A percentile compares a stretch with the other conserved stretches of the same genome.
Evolutionary conservation across 2,888 invertebrate genomes (phyloP).

Genomic region (Thecocarcelia acutangulata): DNA sequence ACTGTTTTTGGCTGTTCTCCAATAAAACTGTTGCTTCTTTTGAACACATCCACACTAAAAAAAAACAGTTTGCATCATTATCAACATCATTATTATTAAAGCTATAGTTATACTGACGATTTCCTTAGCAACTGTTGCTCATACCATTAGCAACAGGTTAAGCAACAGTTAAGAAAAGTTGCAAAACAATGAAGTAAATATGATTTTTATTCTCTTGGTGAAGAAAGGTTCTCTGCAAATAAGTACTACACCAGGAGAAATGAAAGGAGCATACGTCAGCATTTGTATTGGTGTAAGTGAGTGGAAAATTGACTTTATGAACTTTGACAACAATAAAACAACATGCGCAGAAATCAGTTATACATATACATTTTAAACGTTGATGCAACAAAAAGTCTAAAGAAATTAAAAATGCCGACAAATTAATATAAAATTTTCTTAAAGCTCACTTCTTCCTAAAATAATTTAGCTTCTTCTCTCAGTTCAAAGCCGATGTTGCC

Average conservation of each 20-base stretch:
- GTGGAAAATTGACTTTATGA: conserved; percentile 28
- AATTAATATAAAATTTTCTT: no score
- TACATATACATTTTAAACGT: not conserved
- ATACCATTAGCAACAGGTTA: conserved; percentile 78
- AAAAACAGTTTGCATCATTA: conserved; percentile 7
- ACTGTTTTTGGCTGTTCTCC: not conserved
- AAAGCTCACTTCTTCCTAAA: not conserved
- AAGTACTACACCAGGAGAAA: not conserved
- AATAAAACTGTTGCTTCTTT: conserved; percentile 17
- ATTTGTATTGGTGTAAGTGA: conserved; percentile 32
- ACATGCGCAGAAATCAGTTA: conserved; percentile 42
- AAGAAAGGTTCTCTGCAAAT: not conserved
- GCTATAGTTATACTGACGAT: not conserved
- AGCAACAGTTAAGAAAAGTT: conserved; percentile 53
- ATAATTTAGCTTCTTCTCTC: not conserved
- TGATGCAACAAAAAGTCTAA: not conserved
- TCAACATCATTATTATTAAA: conserved; percentile 23
- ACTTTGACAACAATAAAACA: conserved; percentile 21
- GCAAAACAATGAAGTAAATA: not conserved
- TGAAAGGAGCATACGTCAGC: not conserved
- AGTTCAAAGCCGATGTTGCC: no score
- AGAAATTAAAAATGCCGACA: not conserved
- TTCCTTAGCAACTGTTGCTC: conserved; percentile 77
- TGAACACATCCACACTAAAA: not conserved
- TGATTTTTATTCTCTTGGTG: not conserved